phyloP scores from a whole-genome alignment of 35 echinoderm and acorn worm genomes.

The Holothuria glaberrima region DNA sequence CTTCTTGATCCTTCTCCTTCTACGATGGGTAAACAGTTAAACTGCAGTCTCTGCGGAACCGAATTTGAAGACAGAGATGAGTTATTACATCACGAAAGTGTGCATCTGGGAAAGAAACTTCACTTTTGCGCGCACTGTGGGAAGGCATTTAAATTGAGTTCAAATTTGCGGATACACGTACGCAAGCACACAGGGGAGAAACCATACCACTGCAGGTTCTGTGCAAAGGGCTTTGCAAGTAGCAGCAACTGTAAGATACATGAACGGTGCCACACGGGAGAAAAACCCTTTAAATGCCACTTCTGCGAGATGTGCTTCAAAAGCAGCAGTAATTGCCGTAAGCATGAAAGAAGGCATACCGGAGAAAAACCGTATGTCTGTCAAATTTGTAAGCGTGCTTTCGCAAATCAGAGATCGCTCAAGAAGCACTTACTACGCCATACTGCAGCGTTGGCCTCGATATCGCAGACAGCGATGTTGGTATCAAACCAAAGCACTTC shows the following conservation, averaged over 20 bases:
- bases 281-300: slow-evolving; percentile 67
- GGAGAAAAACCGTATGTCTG: slow-evolving; percentile 58
- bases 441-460: not conserved
- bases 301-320: slow-evolving; percentile 47
- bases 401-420: slow-evolving; percentile 31
- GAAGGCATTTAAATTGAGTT: slow-evolving; percentile 40
- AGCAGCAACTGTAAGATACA: slow-evolving; percentile 66
- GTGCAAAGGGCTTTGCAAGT: slow-evolving; percentile 62
- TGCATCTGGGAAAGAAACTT: slow-evolving; percentile 42
- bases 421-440: slow-evolving; percentile 1
- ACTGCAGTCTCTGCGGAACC: slow-evolving; percentile 40
- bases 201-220: slow-evolving; percentile 64
- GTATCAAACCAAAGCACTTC: too few relatives aligned
- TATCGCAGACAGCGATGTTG: too few relatives aligned
- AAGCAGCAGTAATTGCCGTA: slow-evolving; percentile 48
- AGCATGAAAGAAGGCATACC: slow-evolving; percentile 50
- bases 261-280: slow-evolving; percentile 62
- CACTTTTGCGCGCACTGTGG: slow-evolving; percentile 46
- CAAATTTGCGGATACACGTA: slow-evolving; percentile 37
- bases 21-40: slow-evolving; percentile 12
- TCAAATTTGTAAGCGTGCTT: slow-evolving; percentile 44
- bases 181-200: slow-evolving; percentile 74
- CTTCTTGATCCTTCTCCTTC: not conserved
- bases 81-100: slow-evolving; percentile 34
- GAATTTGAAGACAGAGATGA: slow-evolving; percentile 34